Evolutionary conservation across 2,888 invertebrate genomes (phyloP).

Genomic region (Choristoneura rosaceana): DNA sequence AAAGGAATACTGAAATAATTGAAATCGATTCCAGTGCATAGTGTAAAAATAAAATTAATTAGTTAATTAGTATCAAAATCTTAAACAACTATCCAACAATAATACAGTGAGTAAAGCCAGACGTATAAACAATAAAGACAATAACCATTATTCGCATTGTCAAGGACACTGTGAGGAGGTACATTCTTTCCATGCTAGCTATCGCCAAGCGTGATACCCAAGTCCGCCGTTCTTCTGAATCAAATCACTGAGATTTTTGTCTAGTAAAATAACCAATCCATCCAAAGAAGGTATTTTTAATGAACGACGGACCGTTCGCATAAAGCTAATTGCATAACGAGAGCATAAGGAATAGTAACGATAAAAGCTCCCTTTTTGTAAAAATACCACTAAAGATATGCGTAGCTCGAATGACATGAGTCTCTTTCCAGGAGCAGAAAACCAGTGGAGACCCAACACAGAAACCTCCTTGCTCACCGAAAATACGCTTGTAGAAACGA

Average conservation of each 20-base stretch:
- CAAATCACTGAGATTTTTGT: background rate
- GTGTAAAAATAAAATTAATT: background rate
- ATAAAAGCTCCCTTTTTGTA: too few species aligned
- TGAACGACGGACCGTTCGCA: background rate
- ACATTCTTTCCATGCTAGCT: background rate
- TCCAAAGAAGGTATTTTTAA: background rate
- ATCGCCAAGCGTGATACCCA: background rate
- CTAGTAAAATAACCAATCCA: background rate
- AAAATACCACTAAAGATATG: too few species aligned
- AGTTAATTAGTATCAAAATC: background rate
- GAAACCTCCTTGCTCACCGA: too few species aligned
- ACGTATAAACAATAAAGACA: slow-evolving; percentile 8
- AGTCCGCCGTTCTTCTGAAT: background rate
- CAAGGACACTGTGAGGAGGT: slow-evolving; percentile 28
- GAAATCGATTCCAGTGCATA: slow-evolving; percentile 6
- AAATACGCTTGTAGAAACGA: too few species aligned
- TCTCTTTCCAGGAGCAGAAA: too few species aligned
- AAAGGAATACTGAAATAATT: background rate
- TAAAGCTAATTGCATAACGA: background rate
- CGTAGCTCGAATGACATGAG: too few species aligned
- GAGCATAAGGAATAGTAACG: background rate
- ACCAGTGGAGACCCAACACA: too few species aligned
- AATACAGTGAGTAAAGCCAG: slow-evolving; percentile 25
- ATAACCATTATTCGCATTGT: slow-evolving; percentile 8
- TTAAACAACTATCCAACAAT: slow-evolving; percentile 21